Conservation (phyloP, 2,797 vertebrate genomes). For the Poeciliopsis infans region DNA sequence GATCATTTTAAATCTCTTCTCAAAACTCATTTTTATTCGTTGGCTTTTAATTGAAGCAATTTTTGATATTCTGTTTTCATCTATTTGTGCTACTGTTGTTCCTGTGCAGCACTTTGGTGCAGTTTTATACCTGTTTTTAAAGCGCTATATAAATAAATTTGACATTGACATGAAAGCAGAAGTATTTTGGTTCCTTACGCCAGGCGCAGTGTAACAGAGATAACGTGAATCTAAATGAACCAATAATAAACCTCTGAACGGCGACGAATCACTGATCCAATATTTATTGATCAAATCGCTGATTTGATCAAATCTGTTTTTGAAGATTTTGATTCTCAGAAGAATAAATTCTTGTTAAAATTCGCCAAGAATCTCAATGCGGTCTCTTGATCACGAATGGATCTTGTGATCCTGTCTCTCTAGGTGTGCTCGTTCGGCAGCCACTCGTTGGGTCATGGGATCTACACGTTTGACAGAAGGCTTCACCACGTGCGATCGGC, state of each 20-base stretch:
- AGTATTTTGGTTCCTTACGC: background rate
- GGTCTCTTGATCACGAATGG: background rate
- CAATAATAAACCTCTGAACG: background rate
- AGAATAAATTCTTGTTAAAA: background rate
- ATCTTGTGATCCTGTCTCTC: background rate
- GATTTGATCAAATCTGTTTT: background rate
- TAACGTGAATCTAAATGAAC: background rate
- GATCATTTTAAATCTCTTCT: too few relatives aligned
- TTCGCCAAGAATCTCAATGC: background rate
- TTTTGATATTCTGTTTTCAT: too few relatives aligned
- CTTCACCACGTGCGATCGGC: conserved; percentile 91
- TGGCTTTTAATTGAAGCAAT: too few relatives aligned
- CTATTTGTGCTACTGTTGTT: too few relatives aligned
- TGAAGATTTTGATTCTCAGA: background rate
- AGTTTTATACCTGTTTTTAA: too few relatives aligned
- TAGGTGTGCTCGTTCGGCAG: conserved; percentile 92
- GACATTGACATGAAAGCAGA: background rate
- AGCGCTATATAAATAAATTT: too few relatives aligned
- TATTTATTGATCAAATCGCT: too few relatives aligned
- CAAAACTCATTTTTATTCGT: too few relatives aligned
- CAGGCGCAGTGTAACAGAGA: background rate
- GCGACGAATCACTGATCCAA: background rate
- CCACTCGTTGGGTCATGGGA: conserved; percentile 86
- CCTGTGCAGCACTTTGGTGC: too few relatives aligned
- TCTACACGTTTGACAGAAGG: conserved; percentile 91